phyloP scores from a whole-genome alignment of 2,113 vertebrate species.

The Hypocryptadius cinnamomeus region DNA sequence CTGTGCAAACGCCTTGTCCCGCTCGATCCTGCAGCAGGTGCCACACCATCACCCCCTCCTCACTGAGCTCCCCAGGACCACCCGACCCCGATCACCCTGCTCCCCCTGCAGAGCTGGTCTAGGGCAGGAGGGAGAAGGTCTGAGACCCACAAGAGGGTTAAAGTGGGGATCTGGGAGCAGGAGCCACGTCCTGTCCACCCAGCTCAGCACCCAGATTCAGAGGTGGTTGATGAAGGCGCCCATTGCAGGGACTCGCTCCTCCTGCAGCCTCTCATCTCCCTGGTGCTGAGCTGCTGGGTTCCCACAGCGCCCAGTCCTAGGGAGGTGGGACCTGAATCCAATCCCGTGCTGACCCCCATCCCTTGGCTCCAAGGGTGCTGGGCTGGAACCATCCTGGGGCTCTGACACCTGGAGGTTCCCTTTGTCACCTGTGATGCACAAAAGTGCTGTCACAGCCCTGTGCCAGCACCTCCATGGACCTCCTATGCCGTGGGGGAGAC shows the following conservation, averaged over 20 bases:
- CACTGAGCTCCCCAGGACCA: not conserved
- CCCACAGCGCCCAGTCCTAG: not conserved
- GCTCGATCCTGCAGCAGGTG: slow-evolving; percentile 58
- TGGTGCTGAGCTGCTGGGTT: not conserved
- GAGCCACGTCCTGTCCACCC: not conserved
- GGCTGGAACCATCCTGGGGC: rapidly evolving
- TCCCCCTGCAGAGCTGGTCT: not conserved
- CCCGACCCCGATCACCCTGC: rapidly evolving
- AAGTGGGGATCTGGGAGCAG: not conserved
- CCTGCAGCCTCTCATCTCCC: not conserved
- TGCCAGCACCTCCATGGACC: not conserved
- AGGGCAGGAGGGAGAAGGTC: not conserved
- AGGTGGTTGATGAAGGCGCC: not conserved
- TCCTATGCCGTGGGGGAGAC: not conserved
- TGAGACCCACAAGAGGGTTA: not conserved
- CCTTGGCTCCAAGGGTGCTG: not conserved
- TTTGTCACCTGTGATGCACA: not conserved
- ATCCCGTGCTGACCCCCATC: rapidly evolving
- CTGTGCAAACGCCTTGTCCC: slow-evolving; percentile 69
- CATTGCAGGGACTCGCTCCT: not conserved
- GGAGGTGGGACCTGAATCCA: not conserved
- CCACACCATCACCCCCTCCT: not conserved
- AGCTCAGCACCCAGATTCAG: not conserved
- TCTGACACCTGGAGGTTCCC: not conserved
- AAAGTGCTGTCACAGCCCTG: not conserved